phyloP scores from a whole-genome alignment of 2,797 vertebrate genomes.

The Catamblyrhynchus diadema region DNA sequence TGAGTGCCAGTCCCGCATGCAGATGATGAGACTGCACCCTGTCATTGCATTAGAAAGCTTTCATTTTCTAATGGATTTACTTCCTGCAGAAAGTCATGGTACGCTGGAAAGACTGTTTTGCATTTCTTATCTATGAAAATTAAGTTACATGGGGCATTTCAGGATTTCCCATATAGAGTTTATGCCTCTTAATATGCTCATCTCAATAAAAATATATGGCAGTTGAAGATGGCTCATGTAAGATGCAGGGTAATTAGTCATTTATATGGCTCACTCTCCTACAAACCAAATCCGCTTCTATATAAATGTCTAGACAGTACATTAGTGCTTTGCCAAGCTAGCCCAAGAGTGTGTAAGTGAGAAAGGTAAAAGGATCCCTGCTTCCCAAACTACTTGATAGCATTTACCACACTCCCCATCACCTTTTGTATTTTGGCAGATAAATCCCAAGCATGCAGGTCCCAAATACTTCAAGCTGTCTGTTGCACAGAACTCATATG shows the following conservation, averaged over 20 bases:
- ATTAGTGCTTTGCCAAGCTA: neutral
- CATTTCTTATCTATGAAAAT: conserved; percentile 16
- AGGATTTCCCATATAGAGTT: neutral
- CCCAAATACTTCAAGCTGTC: neutral
- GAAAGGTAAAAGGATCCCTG: neutral
- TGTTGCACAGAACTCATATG: neutral
- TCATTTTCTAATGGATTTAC: conserved; percentile 8
- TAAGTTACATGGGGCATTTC: neutral
- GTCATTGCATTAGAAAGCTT: conserved; percentile 5
- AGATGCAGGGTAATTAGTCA: conserved; percentile 5
- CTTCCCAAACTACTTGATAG: neutral
- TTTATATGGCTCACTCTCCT: neutral
- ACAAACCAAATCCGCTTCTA: conserved; percentile 21
- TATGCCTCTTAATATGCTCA: neutral
- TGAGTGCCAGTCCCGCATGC: neutral
- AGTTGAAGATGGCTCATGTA: neutral
- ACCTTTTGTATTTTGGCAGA: neutral
- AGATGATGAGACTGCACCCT: neutral
- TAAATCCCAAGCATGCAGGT: neutral
- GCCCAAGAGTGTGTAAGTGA: neutral
- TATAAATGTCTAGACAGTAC: conserved; percentile 33
- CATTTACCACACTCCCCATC: neutral
- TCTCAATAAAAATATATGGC: conserved; percentile 10
- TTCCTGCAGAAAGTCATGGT: neutral
- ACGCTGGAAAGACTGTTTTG: neutral